Evolutionary conservation across 2,888 invertebrate species (phyloP), one percentile per base, ranked within the genome.

Genomic region (Rhingia rostrata): DNA sequence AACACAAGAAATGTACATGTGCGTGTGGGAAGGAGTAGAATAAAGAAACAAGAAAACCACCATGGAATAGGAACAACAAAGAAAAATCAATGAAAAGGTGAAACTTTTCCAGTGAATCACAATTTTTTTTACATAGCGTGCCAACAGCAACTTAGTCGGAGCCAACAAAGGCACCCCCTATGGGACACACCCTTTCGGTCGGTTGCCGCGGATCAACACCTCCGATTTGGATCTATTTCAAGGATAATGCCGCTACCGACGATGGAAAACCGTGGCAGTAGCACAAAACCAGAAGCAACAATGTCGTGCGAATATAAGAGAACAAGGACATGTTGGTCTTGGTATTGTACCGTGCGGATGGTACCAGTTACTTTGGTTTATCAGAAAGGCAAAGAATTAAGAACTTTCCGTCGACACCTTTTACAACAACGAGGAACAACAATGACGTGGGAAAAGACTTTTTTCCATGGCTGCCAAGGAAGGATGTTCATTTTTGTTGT

Each of bases 51-150:
- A 41, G 49, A 47, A 37, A 61, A 45, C 54, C 35, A 33, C 54
- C 72, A 30, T 14, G 35, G 43, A 22, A 61, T 7, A 39, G 33
- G 9, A 32, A 22, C 45, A 30, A 14, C 61, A 47, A 53, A 49
- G 30, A 58, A 78, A 83, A 83, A 83, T 83, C 83, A 79, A 83
- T 83, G 79, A 79, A 81, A 83, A 83, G 79, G 73, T 79, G 83
- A 83, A 83, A 83, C 83, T 83, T 83, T 83, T 83, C 79, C 83
- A 32, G 79, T 83, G 83, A 83, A 79, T 83, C 83, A 83, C 79
- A 83, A 69, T 74, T 83, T 56, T 83, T 56, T 70, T 64, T 14
- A 73, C 73, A 78, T 83, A 61, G 73, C 83, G 83, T 83, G 83
- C 83, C 79, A 79, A 64, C 39, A 74, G 41, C 63, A 83, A 79